Evolutionary conservation across 2,888 invertebrate genomes (phyloP), one percentile per base, ranked within the genome.

Genomic region (Hermodice carunculata): DNA sequence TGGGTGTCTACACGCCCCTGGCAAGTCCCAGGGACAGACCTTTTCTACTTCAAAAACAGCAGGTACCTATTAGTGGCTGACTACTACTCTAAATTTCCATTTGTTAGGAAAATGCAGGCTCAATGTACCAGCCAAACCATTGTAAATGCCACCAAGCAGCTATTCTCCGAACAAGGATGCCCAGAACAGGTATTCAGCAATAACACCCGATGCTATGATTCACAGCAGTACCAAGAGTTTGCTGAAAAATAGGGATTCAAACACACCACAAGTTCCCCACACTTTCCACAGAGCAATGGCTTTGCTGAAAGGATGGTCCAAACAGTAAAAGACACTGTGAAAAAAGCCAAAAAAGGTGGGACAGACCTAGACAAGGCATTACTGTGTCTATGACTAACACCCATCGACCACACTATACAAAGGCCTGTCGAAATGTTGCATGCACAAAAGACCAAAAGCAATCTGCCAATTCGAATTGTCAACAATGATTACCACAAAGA

Each of bases 11-110:
- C 46, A 2, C 24, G 31, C 3, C 48, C 69, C 37, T 69, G 70
- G 65, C 11, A 61, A 14, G 59, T 31, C 19, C 24, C 69, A 4
- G 65, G 62, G 17, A 59, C 51, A 37, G 66, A 69, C 31, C 34
- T 64, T 8, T 67, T 69, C 51, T 32, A 64, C 31, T 32, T 67
- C 29, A 32, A 37, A 17, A 53, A 28, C 4, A 11, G 53, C 14
- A 51, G 53, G 24, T 40, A 52, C 19, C 24, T 52, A 5, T 5
- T 60, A 6, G 24, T 60, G 6, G 6, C 11, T 40, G 61, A 51
- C 24, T 53, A 59, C 24, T 59, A 19, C 24, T 49, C 14, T n/a
- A 59, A 49, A 24, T 59, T 49, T 28, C 29, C 26, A 17, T 26
- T 60, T 5, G 42, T 60, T 4, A 6, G 51, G 6, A 37, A 51